Percentiles rank a stretch among this genome's conserved stretches.
Conservation (phyloP, 2,888 invertebrate genomes). For the Xanthia icteritia region DNA sequence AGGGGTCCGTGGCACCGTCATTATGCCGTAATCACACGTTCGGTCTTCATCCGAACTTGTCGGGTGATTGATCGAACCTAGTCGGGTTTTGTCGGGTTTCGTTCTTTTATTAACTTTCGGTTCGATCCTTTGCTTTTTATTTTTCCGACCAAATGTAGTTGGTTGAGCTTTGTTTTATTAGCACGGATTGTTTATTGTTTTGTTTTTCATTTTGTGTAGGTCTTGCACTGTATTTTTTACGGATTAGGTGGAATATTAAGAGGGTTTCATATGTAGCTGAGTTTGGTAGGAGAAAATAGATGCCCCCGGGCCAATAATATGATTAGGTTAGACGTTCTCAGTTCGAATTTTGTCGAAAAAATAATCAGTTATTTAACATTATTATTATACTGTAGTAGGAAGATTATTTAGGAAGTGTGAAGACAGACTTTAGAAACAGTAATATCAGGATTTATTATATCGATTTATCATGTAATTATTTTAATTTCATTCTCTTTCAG, state of each 20-base stretch:
- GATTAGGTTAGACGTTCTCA: background rate
- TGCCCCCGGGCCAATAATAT: background rate
- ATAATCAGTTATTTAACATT: background rate
- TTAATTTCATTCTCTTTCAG: background rate
- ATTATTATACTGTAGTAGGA: background rate
- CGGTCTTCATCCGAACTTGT: constrained; percentile 72
- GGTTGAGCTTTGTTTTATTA: constrained; percentile 54
- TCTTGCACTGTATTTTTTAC: constrained; percentile 33
- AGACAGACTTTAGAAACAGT: background rate
- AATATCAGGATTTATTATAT: background rate
- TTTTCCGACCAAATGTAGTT: constrained; percentile 35
- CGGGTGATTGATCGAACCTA: constrained; percentile 74
- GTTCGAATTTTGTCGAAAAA: background rate
- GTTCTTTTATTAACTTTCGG: constrained; percentile 60
- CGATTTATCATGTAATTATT: background rate
- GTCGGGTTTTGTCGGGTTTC: constrained; percentile 62
- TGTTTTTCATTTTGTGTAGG: constrained; percentile 38
- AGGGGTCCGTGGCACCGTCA: constrained; percentile 65
- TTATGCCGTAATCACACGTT: constrained; percentile 75
- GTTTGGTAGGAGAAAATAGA: background rate
- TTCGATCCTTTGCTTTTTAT: constrained; percentile 39
- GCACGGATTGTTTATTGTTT: constrained; percentile 36
- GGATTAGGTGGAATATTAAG: constrained; percentile 30
- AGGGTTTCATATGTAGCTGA: background rate
- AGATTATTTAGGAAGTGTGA: background rate